Base-by-base conservation (phyloP, 2,113 vertebrate genomes). In the Gnathonemus longibarbis region DNA sequence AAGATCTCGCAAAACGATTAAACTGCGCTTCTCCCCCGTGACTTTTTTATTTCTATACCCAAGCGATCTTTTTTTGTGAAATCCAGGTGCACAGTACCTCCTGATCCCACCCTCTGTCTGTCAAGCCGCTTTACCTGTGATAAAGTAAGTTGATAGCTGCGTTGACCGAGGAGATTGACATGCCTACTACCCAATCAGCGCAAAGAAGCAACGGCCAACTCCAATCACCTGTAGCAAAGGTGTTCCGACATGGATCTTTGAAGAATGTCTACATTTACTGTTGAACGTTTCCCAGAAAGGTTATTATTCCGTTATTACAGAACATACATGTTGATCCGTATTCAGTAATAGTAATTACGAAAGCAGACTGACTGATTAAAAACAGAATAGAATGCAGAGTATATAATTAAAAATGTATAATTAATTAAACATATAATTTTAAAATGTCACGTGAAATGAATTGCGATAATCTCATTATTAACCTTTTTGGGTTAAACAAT, bases 61-160 rank as follows among this genome's bases (percentile, higher is more conserved):
- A 42, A 46, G 50, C 50, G 53, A 85, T 39, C 4, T 90, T 74
- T 90, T 90, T 58, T 91, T 89, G 91, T 91, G 89, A 92, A 92
- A 93, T 93, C 94, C 93, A 92, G 92, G 92, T 88, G 93, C 77
- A 88, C 87, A 46, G 89, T 88, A 90, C 91, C 90, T 93, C 91
- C 94, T 91, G 90, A 91, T 89, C 91, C 92, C 92, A 93, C 91
- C 91, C 90, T 95, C 92, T 95, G 93, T 58, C 49, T 50, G 90
- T 52, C 93, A 95, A 95, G 94, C 94, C 92, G 91, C 66, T 94
- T 94, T 94, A 97, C 97, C 97, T 97, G 96, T 92, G 93, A 95
- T 94, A 91, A 95, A 92, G 96, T 95, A 96, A 91, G 93, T 91
- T 94, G 7, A 48, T 1, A 83, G 11, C 31, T 13, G 56, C 62